Base-by-base conservation (phyloP, 2,888 invertebrate species). In the Zygogramma bicolorata region DNA sequence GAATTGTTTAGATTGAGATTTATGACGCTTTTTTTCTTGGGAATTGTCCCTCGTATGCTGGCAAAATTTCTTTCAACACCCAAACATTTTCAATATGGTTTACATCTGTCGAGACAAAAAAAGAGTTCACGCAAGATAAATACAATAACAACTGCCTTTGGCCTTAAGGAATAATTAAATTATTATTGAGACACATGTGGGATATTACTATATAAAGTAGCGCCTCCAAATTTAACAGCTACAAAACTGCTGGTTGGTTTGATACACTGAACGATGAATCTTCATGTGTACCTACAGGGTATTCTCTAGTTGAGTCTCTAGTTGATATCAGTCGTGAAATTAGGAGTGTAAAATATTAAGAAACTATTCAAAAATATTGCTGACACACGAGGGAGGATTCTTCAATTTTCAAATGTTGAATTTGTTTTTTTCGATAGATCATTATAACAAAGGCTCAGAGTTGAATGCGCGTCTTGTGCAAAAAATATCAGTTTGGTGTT, bases 51-150 rank as follows among this genome's bases (percentile, higher is more conserved):
- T 53, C 53, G 53, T 53, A 53, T 4, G n/a, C 25, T 13, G n/a
- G 53, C 53, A 5, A 53, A 53, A 53, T 53, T 53, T 53, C 53
- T 53, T 13, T 25, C 53, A n/a, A 53, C 53, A 53, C 53, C 53
- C 53, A 69, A 58, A 42, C 69, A 65, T 38, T 38, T 53, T 65
- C 42, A 69, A 69, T 65, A 42, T 69, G 69, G 42, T 59, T 59
- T 65, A 65, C 69, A 69, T 69, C 69, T 69, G 69, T 59, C 65
- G 22, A 10, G 22, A 59, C 69, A 69, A 63, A 69, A 69, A 68
- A 69, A 61, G 25, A 59, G 29, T 69, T 31, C 42, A 65, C 20
- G 58, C 63, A 65, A 65, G 58, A 62, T 69, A 69, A 65, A 65
- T 69, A 59, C 58, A 59, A 69, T 69, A 63, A 63, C 69, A 69